These are phyloP conservation scores for Mactra quadrangularis DNA, from an alignment of 1,140 invertebrate genomes.

Conservation along the genomic window DNA sequence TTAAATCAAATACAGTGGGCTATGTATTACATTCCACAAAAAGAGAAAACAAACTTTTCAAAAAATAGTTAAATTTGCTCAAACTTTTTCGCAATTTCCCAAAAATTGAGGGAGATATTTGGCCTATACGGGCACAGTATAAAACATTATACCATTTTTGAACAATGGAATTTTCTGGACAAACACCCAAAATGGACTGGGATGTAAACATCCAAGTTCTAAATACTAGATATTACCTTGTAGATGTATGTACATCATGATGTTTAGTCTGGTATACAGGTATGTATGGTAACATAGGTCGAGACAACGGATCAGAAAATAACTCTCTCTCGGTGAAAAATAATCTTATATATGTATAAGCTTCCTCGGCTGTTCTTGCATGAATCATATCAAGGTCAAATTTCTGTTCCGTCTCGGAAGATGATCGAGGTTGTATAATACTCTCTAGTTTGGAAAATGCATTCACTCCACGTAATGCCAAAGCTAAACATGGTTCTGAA, in stretches of 20 bases:
- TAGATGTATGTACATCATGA: neutral
- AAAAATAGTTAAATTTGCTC: no score
- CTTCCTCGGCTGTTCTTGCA: conserved; percentile 74
- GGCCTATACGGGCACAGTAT: no score
- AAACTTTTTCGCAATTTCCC: no score
- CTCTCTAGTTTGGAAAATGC: conserved; percentile 72
- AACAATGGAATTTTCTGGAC: no score
- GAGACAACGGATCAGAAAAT: conserved; percentile 71
- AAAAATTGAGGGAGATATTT: no score
- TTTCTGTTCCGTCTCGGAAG: conserved; percentile 29
- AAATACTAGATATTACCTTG: no score
- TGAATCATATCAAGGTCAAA: conserved; percentile 71
- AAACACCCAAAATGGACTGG: no score
- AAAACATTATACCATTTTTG: no score
- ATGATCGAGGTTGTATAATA: conserved; percentile 58
- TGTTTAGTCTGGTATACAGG: conserved; percentile 64
- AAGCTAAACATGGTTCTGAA: conserved; percentile 78
- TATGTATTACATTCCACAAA: no score
- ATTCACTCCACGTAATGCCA: conserved; percentile 77
- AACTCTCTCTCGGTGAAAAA: conserved; percentile 80
- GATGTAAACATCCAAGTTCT: no score
- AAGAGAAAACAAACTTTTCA: no score
- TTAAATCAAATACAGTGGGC: no score
- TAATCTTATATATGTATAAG: conserved; percentile 73
- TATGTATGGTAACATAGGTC: conserved; percentile 75